Evolutionary conservation across 2,797 vertebrate genomes (phyloP), one percentile per base, ranked within the genome.

Genomic region (Argyrosomus regius): DNA sequence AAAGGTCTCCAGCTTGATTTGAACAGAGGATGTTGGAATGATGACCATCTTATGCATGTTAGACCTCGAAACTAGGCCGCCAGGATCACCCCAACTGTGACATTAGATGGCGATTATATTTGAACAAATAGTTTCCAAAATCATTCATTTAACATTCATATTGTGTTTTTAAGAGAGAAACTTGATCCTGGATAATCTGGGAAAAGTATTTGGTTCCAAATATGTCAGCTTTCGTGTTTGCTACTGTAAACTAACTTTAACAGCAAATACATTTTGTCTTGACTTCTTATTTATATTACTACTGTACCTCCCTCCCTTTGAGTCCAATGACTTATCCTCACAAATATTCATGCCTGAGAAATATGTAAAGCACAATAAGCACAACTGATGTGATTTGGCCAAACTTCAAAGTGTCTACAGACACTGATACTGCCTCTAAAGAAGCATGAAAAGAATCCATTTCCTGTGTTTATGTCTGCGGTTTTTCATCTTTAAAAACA

Each of bases 391-490:
- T 24, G 31, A 75, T 68, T 77, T 82, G 85, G 80, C 77, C 22
- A 48, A 72, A 77, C 81, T 78, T 89, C 70, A 88, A 82, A 83
- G 77, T n/a, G 41, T 63, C 57, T n/a, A 43, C 73, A 85, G 65
- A 82, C 72, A 73, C 50, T 60, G 79, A 87, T 39, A 53, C 16
- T 41, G 53, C 49, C 65, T 83, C 57, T 74, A 88, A 87, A 90
- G 77, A 78, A 87, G 58, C 80, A 85, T 58, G n/a, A 82, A 66
- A 87, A 86, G 58, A 70, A 80, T 74, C 72, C 18, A 83, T 86
- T 91, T 92, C 88, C 89, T 90, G 80, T 88, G 84, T 91, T 93
- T 88, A 80, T 18, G 3, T 87, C 71, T 87, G 63, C 0, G 8
- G 43, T 69, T 81, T 86, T 78, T 77, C 59, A 78, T 76, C 5